phyloP scores from a whole-genome alignment of 1,140 invertebrate species.

The Pararge aegeria region DNA sequence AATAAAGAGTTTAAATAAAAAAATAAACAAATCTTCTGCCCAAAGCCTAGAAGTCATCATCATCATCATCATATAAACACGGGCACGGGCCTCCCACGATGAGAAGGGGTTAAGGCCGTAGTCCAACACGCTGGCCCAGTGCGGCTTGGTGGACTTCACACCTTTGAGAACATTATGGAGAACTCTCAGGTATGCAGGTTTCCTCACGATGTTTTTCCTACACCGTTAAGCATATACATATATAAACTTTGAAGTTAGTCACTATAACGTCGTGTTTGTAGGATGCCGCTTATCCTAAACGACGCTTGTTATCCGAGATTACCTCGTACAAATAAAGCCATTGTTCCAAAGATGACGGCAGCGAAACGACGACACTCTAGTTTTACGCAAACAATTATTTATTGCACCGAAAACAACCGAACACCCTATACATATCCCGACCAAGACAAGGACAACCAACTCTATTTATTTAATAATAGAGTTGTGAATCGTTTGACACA shows the following conservation, averaged over 20 bases:
- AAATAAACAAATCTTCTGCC: too few species aligned
- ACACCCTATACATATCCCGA: conserved; percentile 38
- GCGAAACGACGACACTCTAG: conserved; percentile 55
- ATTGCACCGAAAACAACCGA: conserved; percentile 64
- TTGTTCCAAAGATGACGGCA: conserved; percentile 37
- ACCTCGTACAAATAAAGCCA: conserved; percentile 55
- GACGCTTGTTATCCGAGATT: conserved; percentile 58
- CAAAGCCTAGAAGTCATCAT: too few species aligned
- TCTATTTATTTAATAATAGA: conserved; percentile 32
- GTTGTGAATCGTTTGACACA: conserved; percentile 35
- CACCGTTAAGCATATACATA: too few species aligned
- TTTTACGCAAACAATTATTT: conserved; percentile 77
- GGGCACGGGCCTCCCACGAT: too few species aligned
- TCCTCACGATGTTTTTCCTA: too few species aligned
- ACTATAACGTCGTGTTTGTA: conserved; percentile 39
- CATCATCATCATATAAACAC: too few species aligned
- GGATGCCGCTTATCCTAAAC: conserved; percentile 26
- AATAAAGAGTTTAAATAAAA: too few species aligned
- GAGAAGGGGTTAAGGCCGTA: too few species aligned
- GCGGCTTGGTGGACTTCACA: too few species aligned
- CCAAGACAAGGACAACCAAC: conserved; percentile 31
- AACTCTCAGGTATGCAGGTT: too few species aligned
- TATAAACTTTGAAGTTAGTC: not conserved
- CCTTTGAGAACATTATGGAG: too few species aligned
- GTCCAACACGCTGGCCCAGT: too few species aligned